phyloP scores from a whole-genome alignment of 2,888 invertebrate genomes.

The Byasa hedistus region DNA sequence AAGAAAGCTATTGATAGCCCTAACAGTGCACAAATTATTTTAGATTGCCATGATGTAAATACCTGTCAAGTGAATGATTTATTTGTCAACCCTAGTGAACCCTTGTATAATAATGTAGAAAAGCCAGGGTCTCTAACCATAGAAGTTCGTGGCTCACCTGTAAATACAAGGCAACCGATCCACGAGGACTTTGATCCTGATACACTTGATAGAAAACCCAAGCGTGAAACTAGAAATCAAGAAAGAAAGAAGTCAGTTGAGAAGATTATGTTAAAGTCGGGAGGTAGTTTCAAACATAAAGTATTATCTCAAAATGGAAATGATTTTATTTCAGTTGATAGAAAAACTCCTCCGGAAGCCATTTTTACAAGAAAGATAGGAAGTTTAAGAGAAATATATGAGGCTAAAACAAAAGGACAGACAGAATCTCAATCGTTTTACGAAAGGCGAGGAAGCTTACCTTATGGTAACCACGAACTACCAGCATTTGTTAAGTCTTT shows the following conservation, averaged over 20 bases:
- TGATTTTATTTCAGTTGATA: constrained; percentile 3
- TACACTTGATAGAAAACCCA: constrained; percentile 88
- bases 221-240: constrained; percentile 58
- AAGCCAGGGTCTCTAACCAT: constrained; percentile 90
- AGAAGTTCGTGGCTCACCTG: constrained; percentile 87
- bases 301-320: constrained; percentile 47
- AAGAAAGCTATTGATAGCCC: constrained; percentile 50
- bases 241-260: constrained; percentile 68
- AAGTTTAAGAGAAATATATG: constrained; percentile 88
- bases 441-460: constrained; percentile 63
- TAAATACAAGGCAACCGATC: constrained; percentile 83
- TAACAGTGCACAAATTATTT: constrained; percentile 47
- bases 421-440: constrained; percentile 52
- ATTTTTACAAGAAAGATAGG: constrained; percentile 82
- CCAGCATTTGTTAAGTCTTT: constrained; percentile 54
- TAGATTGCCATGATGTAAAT: constrained; percentile 56
- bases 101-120: constrained; percentile 73
- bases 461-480: constrained; percentile 57
- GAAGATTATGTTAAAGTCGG: constrained; percentile 82
- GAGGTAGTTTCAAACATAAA: constrained; percentile 85
- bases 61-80: constrained; percentile 82
- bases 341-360: constrained; percentile 51
- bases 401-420: constrained; percentile 81
- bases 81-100: constrained; percentile 81
- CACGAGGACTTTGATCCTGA: constrained; percentile 91